Percentiles rank a stretch among this genome's conserved stretches.
phyloP scores from a whole-genome alignment of 1,140 invertebrate genomes.

The Capitella teleta region DNA sequence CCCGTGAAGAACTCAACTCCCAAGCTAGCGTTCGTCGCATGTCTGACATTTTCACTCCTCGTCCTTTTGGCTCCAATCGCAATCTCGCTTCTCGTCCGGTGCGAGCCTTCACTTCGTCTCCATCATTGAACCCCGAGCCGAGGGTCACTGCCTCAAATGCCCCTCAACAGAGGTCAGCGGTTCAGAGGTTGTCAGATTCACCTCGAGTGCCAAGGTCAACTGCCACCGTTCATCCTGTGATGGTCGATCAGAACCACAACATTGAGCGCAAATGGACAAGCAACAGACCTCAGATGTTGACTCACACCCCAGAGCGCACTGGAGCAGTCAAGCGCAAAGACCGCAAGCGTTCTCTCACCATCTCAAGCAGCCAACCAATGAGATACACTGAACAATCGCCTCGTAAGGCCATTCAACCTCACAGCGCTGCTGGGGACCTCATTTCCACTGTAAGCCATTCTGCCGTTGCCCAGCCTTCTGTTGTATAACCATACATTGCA shows the following conservation, averaged over 20 bases:
- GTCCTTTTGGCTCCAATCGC: conserved; percentile 3
- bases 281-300: no score
- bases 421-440: conserved; percentile 38
- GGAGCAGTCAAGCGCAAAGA: no score
- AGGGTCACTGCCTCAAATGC: no score
- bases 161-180: no score
- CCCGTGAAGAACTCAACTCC: no score
- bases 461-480: background rate
- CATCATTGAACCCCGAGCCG: conserved; percentile 53
- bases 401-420: conserved; percentile 56
- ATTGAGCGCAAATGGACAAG: no score
- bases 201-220: no score
- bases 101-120: conserved; percentile 77
- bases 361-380: conserved; percentile 55
- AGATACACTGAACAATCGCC: conserved; percentile 43
- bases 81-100: no score
- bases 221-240: no score
- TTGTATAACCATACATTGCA: background rate
- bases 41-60: conserved; percentile 6
- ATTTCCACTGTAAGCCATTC: conserved; percentile 1
- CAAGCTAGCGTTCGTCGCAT: conserved; percentile 1
- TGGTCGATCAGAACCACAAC: no score
- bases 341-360: conserved; percentile 67
- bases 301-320: no score
- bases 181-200: no score